Evolutionary conservation across 2,888 invertebrate species (phyloP).

Genomic region (Philonicus albiceps): DNA sequence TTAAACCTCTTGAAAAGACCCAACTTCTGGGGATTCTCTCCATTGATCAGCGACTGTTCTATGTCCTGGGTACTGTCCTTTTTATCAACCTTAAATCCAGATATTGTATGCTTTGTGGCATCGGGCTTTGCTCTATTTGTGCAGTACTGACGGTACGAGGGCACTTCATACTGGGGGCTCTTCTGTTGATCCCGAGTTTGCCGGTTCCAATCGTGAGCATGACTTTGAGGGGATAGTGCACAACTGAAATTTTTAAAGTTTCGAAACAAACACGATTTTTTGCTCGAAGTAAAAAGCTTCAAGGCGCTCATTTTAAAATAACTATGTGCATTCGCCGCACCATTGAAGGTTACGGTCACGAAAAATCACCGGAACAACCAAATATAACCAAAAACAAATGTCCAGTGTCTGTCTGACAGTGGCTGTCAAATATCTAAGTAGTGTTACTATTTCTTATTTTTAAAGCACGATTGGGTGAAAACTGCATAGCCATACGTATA

Average conservation of each 20-base stretch:
- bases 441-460: too few relatives aligned
- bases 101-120: not conserved
- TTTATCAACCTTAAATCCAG: not conserved
- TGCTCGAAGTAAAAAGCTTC: not conserved
- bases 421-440: not conserved
- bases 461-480: too few relatives aligned
- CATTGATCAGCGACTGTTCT: not conserved
- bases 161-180: not conserved
- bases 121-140: not conserved
- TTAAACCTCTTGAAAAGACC: slow-evolving; percentile 84
- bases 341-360: not conserved
- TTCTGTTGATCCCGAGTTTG: not conserved
- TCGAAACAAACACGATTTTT: not conserved
- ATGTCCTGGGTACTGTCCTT: not conserved
- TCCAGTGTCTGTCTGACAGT: not conserved
- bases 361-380: not conserved
- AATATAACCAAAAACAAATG: not conserved
- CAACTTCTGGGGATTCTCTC: slow-evolving; percentile 62
- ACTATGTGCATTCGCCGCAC: not conserved
- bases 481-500: too few relatives aligned
- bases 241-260: slow-evolving; percentile 4
- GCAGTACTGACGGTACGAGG: not conserved
- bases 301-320: not conserved
- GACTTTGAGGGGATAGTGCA: not conserved
- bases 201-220: not conserved